Evolutionary conservation across 1,140 invertebrate species (phyloP), one percentile per base, ranked within the genome.

Genomic region (Stenopsyche tienmushanensis): DNA sequence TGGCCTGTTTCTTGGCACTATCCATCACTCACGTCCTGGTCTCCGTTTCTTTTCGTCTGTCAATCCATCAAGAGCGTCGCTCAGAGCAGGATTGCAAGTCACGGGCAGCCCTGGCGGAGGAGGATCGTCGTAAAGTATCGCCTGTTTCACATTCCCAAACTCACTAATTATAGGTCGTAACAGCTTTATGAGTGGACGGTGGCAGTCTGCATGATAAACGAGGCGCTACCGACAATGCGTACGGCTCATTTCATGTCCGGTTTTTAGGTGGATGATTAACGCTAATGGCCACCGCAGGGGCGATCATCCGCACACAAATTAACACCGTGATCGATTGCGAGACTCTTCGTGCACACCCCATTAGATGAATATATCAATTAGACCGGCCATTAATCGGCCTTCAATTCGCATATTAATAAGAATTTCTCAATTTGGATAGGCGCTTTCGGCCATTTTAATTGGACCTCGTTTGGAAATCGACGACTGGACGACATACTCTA

Each of bases 151-250:
- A 55, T 57, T 57, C 57, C 57, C 23, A 18, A 60, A 44, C n/a
- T 34, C 57, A 44, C 57, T 60, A 63, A 53, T 53, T 63, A 63
- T 45, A 49, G 50, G 7, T 26, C 39, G 34, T 26, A 44, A 55
- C 52, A 44, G 62, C 39, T 64, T 64, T 64, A 64, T 45, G 62
- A 29, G 49, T 21, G n/a, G 23, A 64, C 50, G 49, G 49, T 64
- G 49, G 44, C 58, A 62, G n/a, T 21, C n/a, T 18, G 17, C 44
- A 20, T 64, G 62, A 64, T 55, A 55, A 55, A 64, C 62, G 52
- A 64, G 29, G 18, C 41, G 62, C 62, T 54, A 64, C 62, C 39
- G 59, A 62, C 55, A 45, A 42, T 44, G 58, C 58, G 7, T 18
- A 57, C 44, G 44, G 44, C 23, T 49, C 24, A 34, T 41, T 58